Conservation (phyloP, 2,888 invertebrate genomes). For the Portevinia maculata region DNA sequence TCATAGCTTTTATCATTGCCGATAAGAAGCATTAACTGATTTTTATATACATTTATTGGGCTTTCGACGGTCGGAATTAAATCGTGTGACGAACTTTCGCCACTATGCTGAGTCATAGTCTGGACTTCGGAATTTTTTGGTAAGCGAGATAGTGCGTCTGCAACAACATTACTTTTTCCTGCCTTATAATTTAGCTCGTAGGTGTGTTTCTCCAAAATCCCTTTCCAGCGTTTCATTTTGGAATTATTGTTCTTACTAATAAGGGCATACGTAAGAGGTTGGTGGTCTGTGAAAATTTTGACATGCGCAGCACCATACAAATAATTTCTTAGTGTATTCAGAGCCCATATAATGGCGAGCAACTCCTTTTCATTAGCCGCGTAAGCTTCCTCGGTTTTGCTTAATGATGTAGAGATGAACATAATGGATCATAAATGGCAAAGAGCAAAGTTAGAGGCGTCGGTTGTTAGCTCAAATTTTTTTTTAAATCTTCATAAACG, state of each 20-base stretch:
- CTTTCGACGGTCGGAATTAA: slow-evolving; percentile 21
- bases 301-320: too few relatives aligned
- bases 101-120: slow-evolving; percentile 20
- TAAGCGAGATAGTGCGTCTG: slow-evolving; percentile 34
- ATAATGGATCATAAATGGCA: slow-evolving; percentile 44
- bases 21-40: neutral
- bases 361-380: too few relatives aligned
- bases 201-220: too few relatives aligned
- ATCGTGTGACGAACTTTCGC: slow-evolving; percentile 25
- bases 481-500: slow-evolving; percentile 11
- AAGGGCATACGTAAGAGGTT: too few relatives aligned
- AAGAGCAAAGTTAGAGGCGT: slow-evolving; percentile 45
- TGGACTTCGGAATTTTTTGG: slow-evolving; percentile 5
- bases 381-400: slow-evolving; percentile 21
- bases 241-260: too few relatives aligned
- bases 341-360: too few relatives aligned
- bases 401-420: slow-evolving; percentile 40
- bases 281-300: too few relatives aligned
- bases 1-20: neutral
- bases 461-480: slow-evolving; percentile 46
- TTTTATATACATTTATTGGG: slow-evolving; percentile 44
- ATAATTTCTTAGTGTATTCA: too few relatives aligned
- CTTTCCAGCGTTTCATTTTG: too few relatives aligned
- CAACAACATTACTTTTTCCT: slow-evolving; percentile 47
- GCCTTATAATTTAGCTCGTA: slow-evolving; percentile 20